phyloP scores from a whole-genome alignment of 92 coral and sea anemone genomes.

The Actinostola sp. region DNA sequence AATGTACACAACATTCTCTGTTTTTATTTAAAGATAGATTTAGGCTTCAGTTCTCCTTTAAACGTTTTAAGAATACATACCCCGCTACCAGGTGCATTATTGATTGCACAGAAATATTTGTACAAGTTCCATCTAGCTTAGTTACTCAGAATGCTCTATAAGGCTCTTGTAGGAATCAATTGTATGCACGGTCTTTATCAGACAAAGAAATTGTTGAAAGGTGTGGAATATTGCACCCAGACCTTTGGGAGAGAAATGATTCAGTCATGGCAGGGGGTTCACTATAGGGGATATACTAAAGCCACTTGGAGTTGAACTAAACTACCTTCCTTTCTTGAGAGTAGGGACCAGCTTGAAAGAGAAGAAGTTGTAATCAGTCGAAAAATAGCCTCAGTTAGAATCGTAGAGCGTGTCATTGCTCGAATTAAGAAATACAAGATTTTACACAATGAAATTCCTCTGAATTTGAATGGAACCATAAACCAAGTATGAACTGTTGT shows the following conservation, averaged over 20 bases:
- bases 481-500: background rate
- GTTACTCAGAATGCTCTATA: conserved; percentile 28
- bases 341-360: conserved; percentile 16
- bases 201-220: conserved; percentile 53
- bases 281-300: conserved; percentile 50
- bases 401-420: background rate
- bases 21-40: too few relatives aligned
- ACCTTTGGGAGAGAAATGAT: conserved; percentile 29
- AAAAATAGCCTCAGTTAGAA: conserved; percentile 5
- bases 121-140: conserved; percentile 31
- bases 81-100: conserved; percentile 54
- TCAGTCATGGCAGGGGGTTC: conserved; percentile 53
- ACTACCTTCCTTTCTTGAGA: conserved; percentile 27
- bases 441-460: too few relatives aligned
- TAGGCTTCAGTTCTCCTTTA: too few relatives aligned
- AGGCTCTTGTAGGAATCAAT: conserved; percentile 27
- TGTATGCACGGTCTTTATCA: conserved; percentile 48
- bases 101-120: conserved; percentile 44
- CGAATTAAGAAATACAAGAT: background rate
- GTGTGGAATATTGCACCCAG: conserved; percentile 44
- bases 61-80: conserved; percentile 24
- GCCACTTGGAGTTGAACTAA: conserved; percentile 39
- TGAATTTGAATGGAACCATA: background rate
- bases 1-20: too few relatives aligned
- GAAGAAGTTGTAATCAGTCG: conserved; percentile 31